These are phyloP conservation scores for Malthinus seriepunctatus DNA, from an alignment of 2,888 invertebrate genomes.

Conservation along the genomic window DNA sequence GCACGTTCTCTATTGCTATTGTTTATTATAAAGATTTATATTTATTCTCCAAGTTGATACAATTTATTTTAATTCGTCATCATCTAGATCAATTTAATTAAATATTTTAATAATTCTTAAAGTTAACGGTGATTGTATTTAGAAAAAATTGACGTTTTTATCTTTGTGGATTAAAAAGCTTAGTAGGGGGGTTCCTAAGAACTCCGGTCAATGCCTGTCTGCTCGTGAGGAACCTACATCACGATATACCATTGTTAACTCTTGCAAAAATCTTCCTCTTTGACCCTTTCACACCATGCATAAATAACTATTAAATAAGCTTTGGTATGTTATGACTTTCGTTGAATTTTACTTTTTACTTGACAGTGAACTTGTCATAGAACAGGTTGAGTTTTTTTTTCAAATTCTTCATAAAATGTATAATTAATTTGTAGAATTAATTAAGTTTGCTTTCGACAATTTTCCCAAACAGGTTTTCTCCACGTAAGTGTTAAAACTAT, in stretches of 20 bases:
- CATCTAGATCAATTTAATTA: no score
- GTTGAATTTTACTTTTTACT: constrained; percentile 9
- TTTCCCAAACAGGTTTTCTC: no score
- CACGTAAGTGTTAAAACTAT: no score
- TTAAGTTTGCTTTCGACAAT: no score
- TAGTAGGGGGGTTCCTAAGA: constrained; percentile 3
- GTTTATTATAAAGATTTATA: no score
- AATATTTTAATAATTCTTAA: background rate
- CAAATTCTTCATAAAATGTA: no score
- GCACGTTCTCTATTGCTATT: no score
- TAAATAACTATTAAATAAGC: constrained; percentile 31
- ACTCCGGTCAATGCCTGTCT: constrained; percentile 45
- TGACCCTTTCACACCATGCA: constrained; percentile 42
- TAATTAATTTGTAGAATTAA: no score
- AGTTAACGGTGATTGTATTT: background rate
- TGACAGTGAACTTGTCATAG: constrained; percentile 13
- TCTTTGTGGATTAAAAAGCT: constrained; percentile 10
- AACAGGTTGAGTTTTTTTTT: background rate
- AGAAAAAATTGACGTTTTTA: background rate
- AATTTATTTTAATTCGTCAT: no score
- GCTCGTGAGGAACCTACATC: constrained; percentile 45
- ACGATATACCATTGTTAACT: constrained; percentile 37
- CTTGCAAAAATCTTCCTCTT: constrained; percentile 32
- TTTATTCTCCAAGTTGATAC: no score
- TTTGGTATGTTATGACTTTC: constrained; percentile 19